These are phyloP conservation scores for Passer montanus DNA, from an alignment of 2,113 vertebrate species.

Conservation along the genomic window DNA sequence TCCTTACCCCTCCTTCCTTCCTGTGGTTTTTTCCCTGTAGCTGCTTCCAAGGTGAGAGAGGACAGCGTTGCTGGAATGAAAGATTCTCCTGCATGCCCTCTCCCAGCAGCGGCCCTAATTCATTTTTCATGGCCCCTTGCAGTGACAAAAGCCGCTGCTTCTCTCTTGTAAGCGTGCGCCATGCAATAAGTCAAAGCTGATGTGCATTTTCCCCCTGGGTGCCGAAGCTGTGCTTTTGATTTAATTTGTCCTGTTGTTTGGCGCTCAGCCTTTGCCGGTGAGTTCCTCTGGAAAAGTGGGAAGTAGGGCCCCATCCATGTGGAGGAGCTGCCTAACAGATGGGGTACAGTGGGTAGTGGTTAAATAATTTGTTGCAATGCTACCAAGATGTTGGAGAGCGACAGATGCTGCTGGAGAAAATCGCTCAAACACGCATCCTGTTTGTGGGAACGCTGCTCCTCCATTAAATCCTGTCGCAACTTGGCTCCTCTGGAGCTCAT, in stretches of 20 bases:
- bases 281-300: constrained; percentile 54
- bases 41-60: constrained; percentile 79
- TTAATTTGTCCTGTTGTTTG: constrained; percentile 82
- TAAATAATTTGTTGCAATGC: constrained; percentile 72
- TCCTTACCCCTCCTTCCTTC: not conserved
- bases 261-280: constrained; percentile 46
- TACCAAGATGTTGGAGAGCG: constrained; percentile 49
- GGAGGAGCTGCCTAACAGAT: constrained; percentile 63
- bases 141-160: constrained; percentile 81
- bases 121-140: constrained; percentile 83
- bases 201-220: constrained; percentile 79
- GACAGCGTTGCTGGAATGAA: constrained; percentile 74
- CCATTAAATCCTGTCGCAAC: not conserved
- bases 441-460: not conserved
- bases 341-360: constrained; percentile 70
- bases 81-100: constrained; percentile 79
- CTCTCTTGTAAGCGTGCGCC: constrained; percentile 75
- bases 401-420: constrained; percentile 64
- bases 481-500: not conserved
- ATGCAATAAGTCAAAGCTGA: constrained; percentile 82
- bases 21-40: not conserved
- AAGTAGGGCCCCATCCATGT: constrained; percentile 14
- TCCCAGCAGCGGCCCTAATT: constrained; percentile 80
- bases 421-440: constrained; percentile 1
- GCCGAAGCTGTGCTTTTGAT: constrained; percentile 72